A percentile compares a stretch with the other conserved stretches of the same genome.
phyloP scores from a whole-genome alignment of 2,797 vertebrate genomes.

The Ctenochaetus hawaiiensis region DNA sequence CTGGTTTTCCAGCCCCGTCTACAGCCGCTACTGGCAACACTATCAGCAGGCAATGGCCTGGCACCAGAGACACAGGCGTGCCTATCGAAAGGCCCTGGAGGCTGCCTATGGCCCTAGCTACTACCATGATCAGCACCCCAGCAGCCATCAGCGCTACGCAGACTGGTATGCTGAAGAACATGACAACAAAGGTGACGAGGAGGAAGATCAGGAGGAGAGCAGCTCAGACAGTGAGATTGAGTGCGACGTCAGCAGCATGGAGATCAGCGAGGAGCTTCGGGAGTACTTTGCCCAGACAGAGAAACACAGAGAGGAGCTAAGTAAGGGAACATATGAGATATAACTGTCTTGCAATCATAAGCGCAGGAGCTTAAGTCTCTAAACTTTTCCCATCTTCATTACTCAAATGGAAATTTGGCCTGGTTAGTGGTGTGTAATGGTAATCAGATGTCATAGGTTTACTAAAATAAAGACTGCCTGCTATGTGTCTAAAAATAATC shows the following conservation, averaged over 20 bases:
- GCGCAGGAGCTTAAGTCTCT: background rate
- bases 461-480: background rate
- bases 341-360: background rate
- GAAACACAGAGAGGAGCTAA: slow-evolving; percentile 90
- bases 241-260: slow-evolving; percentile 94
- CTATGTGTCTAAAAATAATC: background rate
- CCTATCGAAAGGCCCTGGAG: slow-evolving; percentile 89
- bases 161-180: slow-evolving; percentile 71
- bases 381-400: background rate
- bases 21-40: slow-evolving; percentile 93
- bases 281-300: slow-evolving; percentile 95
- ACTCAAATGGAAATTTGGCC: background rate
- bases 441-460: background rate
- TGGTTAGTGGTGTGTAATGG: background rate
- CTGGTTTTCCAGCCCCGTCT: slow-evolving; percentile 87
- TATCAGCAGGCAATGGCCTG: slow-evolving; percentile 92
- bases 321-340: slow-evolving; percentile 83
- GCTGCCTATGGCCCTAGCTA: slow-evolving; percentile 70
- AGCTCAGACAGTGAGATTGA: slow-evolving; percentile 89
- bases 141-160: slow-evolving; percentile 57
- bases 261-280: slow-evolving; percentile 96
- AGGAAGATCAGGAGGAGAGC: slow-evolving; percentile 57
- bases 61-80: slow-evolving; percentile 88
- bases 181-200: slow-evolving; percentile 12
- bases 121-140: slow-evolving; percentile 42